Evolutionary conservation across 1,140 invertebrate genomes (phyloP), one percentile per base, ranked within the genome.

Genomic region (Leptinotarsa texana): DNA sequence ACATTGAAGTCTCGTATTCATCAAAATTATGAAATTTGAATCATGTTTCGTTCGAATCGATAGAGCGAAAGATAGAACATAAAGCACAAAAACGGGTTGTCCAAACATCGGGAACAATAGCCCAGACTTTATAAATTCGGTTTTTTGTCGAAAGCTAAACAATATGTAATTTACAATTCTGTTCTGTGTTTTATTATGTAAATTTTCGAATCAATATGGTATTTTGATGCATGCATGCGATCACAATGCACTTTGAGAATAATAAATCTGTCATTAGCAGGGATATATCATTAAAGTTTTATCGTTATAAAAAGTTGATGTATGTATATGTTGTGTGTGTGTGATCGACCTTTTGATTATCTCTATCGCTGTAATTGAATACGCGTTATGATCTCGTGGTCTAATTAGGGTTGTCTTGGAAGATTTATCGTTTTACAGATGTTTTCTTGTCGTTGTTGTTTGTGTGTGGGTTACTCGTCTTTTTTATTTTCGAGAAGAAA

Each of bases 131-230:
- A 57, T 70, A n/a, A 49, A 70, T 70, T 22, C 47, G 18, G 22
- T 51, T 33, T 69, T 69, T 42, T 48, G 67, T 48, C 3, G 47
- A 70, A 70, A 51, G 47, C 21, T 22, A 22, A 57, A 70, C 69
- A 70, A 70, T 70, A 48, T 70, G 21, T 70, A 70, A 70, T 70
- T 70, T 70, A 70, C 69, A 70, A 70, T 70, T 70, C 69, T 70
- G 24, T 51, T 70, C 27, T 61, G 18, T 70, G 47, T 70, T 70
- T 70, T 70, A 70, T 48, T 70, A 70, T 70, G 69, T 27, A 70
- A 70, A 70, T 70, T 70, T 61, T 65, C 63, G 63, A 65, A 65
- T 65, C 27, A 22, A 65, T 65, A 33, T 65, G 47, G 69, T 70
- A 22, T 33, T 70, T 70, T 70, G 33, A 70, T 70, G 69, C 69